These are phyloP conservation scores for Ashinkailepas kermadecensis DNA, from an alignment of 2,888 invertebrate species.

Conservation along the genomic window DNA sequence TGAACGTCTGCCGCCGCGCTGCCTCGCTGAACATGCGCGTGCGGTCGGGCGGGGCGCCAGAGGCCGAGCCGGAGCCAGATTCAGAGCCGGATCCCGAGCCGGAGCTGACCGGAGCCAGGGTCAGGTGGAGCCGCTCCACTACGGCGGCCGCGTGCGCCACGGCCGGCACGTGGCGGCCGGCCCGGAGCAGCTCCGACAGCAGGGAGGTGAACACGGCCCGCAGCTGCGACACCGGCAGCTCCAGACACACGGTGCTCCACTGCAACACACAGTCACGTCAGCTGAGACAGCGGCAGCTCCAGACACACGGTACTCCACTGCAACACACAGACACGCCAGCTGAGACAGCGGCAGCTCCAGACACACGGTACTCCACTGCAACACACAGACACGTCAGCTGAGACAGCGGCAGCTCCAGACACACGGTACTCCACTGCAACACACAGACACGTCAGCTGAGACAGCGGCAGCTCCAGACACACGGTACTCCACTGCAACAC, in stretches of 20 bases:
- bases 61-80: slow-evolving; percentile 38
- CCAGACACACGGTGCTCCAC: slow-evolving; percentile 68
- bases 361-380: slow-evolving; percentile 57
- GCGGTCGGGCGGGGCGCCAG: slow-evolving; percentile 39
- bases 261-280: neutral
- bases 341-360: neutral
- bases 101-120: slow-evolving; percentile 43
- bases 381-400: slow-evolving; percentile 35
- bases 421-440: neutral
- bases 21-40: slow-evolving; percentile 81
- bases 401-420: neutral
- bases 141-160: slow-evolving; percentile 82
- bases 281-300: neutral
- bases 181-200: slow-evolving; percentile 70
- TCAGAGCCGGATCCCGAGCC: slow-evolving; percentile 45
- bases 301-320: neutral
- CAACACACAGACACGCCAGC: neutral
- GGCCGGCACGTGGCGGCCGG: slow-evolving; percentile 75
- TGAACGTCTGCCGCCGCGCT: slow-evolving; percentile 80
- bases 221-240: slow-evolving; percentile 67
- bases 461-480: neutral
- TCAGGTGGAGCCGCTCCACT: slow-evolving; percentile 71
- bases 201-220: slow-evolving; percentile 70
- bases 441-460: neutral
- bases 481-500: neutral